Evolutionary conservation across 2,888 invertebrate species (phyloP).

Genomic region (Chrysolina haemoptera): DNA sequence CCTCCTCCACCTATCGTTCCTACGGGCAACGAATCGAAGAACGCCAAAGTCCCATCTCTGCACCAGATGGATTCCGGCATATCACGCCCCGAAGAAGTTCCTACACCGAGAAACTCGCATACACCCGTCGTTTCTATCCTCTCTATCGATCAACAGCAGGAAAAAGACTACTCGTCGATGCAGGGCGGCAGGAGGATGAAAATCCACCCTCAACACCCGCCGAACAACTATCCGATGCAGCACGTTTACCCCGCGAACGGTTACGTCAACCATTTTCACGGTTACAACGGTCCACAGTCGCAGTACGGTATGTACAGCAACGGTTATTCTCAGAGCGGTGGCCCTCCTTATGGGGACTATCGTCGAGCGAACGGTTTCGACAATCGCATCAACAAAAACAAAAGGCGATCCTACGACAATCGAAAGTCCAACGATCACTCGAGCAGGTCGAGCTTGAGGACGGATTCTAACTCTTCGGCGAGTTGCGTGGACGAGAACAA

Average conservation of each 20-base stretch:
- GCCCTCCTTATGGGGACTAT: constrained; percentile 33
- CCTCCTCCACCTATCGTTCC: constrained; percentile 32
- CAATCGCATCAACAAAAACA: constrained; percentile 35
- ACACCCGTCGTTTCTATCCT: constrained; percentile 68
- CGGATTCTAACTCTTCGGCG: constrained; percentile 63
- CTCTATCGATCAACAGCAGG: constrained; percentile 66
- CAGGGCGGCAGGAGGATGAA: constrained; percentile 65
- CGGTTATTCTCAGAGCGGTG: constrained; percentile 21
- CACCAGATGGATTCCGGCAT: constrained; percentile 14
- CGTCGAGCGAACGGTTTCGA: constrained; percentile 41
- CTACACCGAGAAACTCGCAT: constrained; percentile 57
- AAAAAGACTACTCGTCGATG: constrained; percentile 67
- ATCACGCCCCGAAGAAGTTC: constrained; percentile 25
- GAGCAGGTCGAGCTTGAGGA: constrained; percentile 58
- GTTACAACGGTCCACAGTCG: constrained; percentile 33
- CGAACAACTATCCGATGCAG: constrained; percentile 26
- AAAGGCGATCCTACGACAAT: constrained; percentile 28
- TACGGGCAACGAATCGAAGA: constrained; percentile 27
- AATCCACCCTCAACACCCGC: constrained; percentile 34
- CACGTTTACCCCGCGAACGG: constrained; percentile 39
- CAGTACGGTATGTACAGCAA: constrained; percentile 12
- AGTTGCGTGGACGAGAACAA: constrained; percentile 55
- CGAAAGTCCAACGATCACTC: constrained; percentile 53
- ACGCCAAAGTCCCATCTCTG: constrained; percentile 29
- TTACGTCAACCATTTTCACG: constrained; percentile 33